phyloP scores from a whole-genome alignment of 1,140 invertebrate genomes.

The Schlechtendalia chinensis region DNA sequence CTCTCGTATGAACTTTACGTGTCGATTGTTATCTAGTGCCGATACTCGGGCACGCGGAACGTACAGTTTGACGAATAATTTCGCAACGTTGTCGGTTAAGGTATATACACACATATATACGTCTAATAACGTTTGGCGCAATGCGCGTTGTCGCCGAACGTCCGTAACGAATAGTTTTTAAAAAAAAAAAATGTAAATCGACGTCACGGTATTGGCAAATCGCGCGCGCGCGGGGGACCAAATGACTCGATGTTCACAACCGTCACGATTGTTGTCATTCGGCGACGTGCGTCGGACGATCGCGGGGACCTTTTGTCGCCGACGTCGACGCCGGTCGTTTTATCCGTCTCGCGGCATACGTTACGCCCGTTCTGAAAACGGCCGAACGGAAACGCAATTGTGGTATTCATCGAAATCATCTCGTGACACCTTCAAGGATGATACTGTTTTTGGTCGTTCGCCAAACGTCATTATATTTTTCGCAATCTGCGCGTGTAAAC shows the following conservation, averaged over 20 bases:
- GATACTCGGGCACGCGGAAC: too few species aligned
- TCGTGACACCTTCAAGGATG: constrained; percentile 17
- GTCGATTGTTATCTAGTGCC: too few species aligned
- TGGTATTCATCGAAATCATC: constrained; percentile 25
- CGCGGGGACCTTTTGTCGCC: neutral
- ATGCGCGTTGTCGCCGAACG: neutral
- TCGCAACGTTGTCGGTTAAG: too few species aligned
- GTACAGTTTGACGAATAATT: too few species aligned
- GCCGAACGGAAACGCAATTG: neutral
- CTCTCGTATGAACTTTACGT: too few species aligned
- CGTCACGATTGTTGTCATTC: constrained; percentile 13
- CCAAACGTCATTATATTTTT: constrained; percentile 12
- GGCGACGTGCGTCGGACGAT: neutral
- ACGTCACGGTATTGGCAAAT: constrained; percentile 16
- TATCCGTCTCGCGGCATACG: neutral
- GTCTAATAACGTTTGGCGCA: too few species aligned
- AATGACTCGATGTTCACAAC: constrained; percentile 2
- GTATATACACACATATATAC: too few species aligned
- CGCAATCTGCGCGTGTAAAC: neutral
- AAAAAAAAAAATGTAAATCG: constrained; percentile 20
- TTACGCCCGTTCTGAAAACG: neutral
- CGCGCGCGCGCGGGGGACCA: neutral
- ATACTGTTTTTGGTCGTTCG: constrained; percentile 34
- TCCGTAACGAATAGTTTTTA: constrained; percentile 23
- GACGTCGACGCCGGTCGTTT: neutral